Evolutionary conservation across 2,888 invertebrate genomes (phyloP), one percentile per base, ranked within the genome.

Genomic region (Torymus texanus): DNA sequence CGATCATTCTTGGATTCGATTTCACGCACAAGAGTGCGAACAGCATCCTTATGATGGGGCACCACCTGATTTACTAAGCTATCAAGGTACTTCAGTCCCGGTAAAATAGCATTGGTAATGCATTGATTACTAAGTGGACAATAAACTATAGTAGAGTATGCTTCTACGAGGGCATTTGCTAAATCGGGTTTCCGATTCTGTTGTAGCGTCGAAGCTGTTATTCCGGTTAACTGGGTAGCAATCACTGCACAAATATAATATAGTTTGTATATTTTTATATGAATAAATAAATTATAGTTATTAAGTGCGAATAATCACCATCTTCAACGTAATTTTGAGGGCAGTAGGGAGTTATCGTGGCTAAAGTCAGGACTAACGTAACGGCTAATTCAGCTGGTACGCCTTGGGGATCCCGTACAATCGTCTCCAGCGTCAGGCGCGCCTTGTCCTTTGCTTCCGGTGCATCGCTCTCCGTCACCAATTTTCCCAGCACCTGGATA

Each of bases 341-440:
- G 81, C 93, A 92, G 84, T 92, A 92, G 16, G 93, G 92, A 18
- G 93, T 93, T 81, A 94, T 92, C 75, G 91, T 90, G 5, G 94
- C 93, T 83, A 94, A 91, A 0, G 93, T 93, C 16, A 91, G 90
- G 18, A 94, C 92, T 18, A 94, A 88, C 82, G 94, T 93, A 75
- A 93, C 89, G 67, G 93, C 91, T 65, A 94, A 88, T 50, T 83
- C 80, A 13, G 84, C 73, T 14, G 86, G 85, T 67, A 88, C 78
- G n/a, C 86, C 86, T 71, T 88, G 88, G 51, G 88, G 84, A 76
- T 90, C 90, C 75, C 87, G 87, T 2, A 88, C 88, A 53, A 91
- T 89, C 2, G 88, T 88, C 81, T 90, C 90, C 29, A 91, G 84
- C n/a, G 90, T 88, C 87, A 93, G 90, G 80, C 92, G 92, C 51